Evolutionary conservation across 2,113 vertebrate genomes (phyloP), one percentile per base, ranked within the genome.

Genomic region (Pyxicephalus adspersus): DNA sequence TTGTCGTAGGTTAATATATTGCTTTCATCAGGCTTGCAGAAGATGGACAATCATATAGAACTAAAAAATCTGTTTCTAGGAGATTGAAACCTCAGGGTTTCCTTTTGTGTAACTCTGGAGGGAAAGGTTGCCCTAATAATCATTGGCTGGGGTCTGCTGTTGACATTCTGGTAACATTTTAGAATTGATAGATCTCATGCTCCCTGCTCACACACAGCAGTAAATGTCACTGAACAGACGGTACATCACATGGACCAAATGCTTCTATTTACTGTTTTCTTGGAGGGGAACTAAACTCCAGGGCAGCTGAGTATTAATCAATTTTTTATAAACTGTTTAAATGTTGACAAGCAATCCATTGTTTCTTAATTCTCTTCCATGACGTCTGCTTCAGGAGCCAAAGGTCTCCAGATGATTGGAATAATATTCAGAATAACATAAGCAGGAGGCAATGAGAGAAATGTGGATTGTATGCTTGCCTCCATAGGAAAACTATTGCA

Each of bases 81-180:
- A 45, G 22, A 68, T 38, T 31, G 13, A 38, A 31, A 66, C 34
- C 38, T 25, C 17, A 28, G 50, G 51, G 31, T 38, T 38, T 60
- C 26, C 8, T 61, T 20, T 52, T 57, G 26, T 55, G 7, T 34
- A 31, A 50, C 50, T 63, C 26, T 51, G 66, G 22, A 72, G 63
- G 11, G 25, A 80, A 80, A 71, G 61, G 64, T 79, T 23, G 28
- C 26, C 25, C 34, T 71, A 52, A 71, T 70, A 70, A 63, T 58
- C 61, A 45, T 57, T 60, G 65, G 26, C 64, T 19, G n/a, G 17
- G 64, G 1, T 31, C 28, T 16, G 52, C 58, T 29, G 76, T 19
- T 80, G 64, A 58, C 66, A 80, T 80, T 79, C 63, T 68, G 7
- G 31, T 77, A 66, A 66, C 76, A 77, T 77, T 77, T 65, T 22